These are phyloP conservation scores for Pseudopodoces humilis DNA, from an alignment of 2,113 vertebrate genomes.

Conservation along the genomic window DNA sequence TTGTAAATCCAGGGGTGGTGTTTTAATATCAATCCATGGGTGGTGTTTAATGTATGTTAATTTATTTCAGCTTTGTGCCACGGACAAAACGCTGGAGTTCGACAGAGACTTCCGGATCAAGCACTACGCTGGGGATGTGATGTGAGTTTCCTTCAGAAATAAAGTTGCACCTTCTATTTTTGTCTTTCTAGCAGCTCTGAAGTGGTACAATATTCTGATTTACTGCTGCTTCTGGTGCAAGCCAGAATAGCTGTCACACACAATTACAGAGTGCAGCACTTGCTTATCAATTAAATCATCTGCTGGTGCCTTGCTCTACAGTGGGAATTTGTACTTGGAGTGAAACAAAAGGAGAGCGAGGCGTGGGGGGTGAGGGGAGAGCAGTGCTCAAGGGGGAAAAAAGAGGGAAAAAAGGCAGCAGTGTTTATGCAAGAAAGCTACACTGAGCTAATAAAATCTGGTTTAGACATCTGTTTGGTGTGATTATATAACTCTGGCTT, in stretches of 20 bases:
- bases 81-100: conserved; percentile 92
- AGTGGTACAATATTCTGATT: neutral
- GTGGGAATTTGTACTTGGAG: neutral
- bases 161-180: neutral
- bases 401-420: neutral
- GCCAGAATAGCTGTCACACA: neutral
- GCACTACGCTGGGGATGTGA: conserved; percentile 93
- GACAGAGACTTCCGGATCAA: conserved; percentile 94
- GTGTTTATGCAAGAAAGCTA: neutral
- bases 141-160: conserved; percentile 79
- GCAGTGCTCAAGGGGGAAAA: neutral
- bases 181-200: neutral
- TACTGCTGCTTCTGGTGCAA: neutral
- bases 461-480: neutral
- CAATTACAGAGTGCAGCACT: neutral
- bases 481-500: neutral
- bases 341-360: neutral
- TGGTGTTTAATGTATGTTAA: neutral
- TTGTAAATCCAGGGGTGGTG: neutral
- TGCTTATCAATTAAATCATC: conserved; percentile 1
- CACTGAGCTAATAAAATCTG: neutral
- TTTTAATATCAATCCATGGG: neutral
- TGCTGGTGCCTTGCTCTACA: neutral
- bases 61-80: conserved; percentile 83
- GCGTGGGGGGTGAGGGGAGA: neutral